Evolutionary conservation across 2,797 vertebrate genomes (phyloP), one percentile per base, ranked within the genome.

Genomic region (Danio aesculapii): DNA sequence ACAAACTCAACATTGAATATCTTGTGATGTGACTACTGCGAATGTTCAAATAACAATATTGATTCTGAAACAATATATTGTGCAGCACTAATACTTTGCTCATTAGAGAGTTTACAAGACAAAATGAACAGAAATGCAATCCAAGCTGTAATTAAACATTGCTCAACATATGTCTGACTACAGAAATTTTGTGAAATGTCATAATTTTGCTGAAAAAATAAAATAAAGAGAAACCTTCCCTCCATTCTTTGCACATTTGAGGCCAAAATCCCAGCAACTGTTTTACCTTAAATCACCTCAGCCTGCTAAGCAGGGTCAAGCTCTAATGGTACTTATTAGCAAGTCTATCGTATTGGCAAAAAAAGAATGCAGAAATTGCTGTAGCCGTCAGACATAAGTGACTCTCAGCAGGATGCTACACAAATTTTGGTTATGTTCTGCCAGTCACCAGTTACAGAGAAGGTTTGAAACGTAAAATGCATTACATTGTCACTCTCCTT

Each of bases 301-400:
- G 43, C 63, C 2, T 44, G 63, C 43, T 11, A 16, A 47, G 11
- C 6, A n/a, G 3, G 6, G 43, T 47, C 63, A 46, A 63, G 4
- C 41, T 6, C 39, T 63, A n/a, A 58, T n/a, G 64, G 8, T 30
- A 53, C 16, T n/a, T 9, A 76, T 39, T 49, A 46, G 58, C 49
- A 17, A 12, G 6, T 43, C 19, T 13, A n/a, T 59, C 63, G 55
- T 44, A n/a, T 13, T 46, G 8, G 75, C 39, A 1, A 77, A 81
- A 72, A 72, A 21, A 90, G 91, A 64, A 11, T 9, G 44, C 39
- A 2, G 4, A 10, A 11, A 44, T 64, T 6, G 43, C 8, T n/a
- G 9, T 44, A 44, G 16, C 16, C 39, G 8, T 63, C 1, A 0
- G 62, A 63, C 41, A 44, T 44, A 39, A 43, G 30, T n/a, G 16